Percentiles rank a stretch among this genome's conserved stretches.
Conservation (phyloP, 2,888 invertebrate genomes). For the Mythimna ferrago region DNA sequence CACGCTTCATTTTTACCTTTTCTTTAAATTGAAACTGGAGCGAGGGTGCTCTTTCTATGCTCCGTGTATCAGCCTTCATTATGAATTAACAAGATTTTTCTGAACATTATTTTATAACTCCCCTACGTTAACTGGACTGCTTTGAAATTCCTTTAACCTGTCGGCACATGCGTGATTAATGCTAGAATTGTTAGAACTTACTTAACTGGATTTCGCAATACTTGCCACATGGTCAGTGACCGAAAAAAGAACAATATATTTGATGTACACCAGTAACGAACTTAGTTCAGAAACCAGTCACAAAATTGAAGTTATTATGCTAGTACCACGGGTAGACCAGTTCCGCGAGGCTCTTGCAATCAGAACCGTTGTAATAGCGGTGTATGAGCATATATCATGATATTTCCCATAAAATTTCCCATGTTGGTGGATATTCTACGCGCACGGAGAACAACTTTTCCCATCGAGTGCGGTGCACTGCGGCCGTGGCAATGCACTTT, state of each 20-base stretch:
- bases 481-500: slow-evolving; percentile 90
- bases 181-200: slow-evolving; percentile 32
- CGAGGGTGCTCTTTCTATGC: slow-evolving; percentile 77
- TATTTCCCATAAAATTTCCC: slow-evolving; percentile 78
- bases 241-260: slow-evolving; percentile 29
- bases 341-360: slow-evolving; percentile 23
- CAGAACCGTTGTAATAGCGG: slow-evolving; percentile 57
- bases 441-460: slow-evolving; percentile 84
- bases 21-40: slow-evolving; percentile 85
- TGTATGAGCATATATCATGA: slow-evolving; percentile 58
- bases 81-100: slow-evolving; percentile 76
- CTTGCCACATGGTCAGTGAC: slow-evolving; percentile 39
- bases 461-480: slow-evolving; percentile 86
- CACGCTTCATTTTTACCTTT: slow-evolving; percentile 88
- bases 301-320: slow-evolving; percentile 29
- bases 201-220: slow-evolving; percentile 29
- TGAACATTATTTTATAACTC: slow-evolving; percentile 64
- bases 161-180: slow-evolving; percentile 16
- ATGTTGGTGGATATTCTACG: slow-evolving; percentile 80
- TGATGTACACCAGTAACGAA: slow-evolving; percentile 7
- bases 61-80: slow-evolving; percentile 78
- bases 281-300: slow-evolving; percentile 14
- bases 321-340: slow-evolving; percentile 14
- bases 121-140: slow-evolving; percentile 14
- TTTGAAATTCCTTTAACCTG: slow-evolving; percentile 20